Evolutionary conservation across 1,140 invertebrate genomes (phyloP).

Genomic region (Hetaerina americana): DNA sequence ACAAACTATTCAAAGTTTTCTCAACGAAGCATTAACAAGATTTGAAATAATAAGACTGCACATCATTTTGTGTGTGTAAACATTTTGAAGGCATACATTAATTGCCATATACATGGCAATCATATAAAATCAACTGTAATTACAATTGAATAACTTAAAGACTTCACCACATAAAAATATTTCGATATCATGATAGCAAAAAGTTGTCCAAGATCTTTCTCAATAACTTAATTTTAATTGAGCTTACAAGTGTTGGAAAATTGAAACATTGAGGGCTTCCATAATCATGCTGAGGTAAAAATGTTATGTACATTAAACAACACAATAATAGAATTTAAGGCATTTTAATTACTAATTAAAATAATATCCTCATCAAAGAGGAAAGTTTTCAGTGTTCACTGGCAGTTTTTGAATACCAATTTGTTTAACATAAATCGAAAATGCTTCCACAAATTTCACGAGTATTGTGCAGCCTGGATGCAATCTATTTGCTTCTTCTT

Average conservation of each 20-base stretch:
- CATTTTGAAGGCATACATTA: neutral
- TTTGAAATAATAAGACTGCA: neutral
- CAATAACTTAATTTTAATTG: neutral
- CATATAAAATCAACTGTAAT: neutral
- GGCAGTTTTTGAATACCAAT: neutral
- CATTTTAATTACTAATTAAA: neutral
- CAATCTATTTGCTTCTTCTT: neutral
- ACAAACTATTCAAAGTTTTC: neutral
- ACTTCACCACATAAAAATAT: neutral
- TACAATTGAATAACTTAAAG: neutral
- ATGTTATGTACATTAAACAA: neutral
- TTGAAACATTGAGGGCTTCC: neutral
- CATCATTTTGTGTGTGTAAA: neutral
- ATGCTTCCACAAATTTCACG: neutral
- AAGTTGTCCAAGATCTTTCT: neutral
- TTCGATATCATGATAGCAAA: neutral
- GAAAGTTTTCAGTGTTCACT: neutral
- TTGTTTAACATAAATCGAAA: neutral
- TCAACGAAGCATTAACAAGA: neutral
- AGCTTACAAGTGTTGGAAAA: neutral
- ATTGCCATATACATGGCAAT: neutral
- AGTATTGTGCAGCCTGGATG: neutral
- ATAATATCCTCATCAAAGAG: neutral
- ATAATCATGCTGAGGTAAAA: neutral
- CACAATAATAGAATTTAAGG: neutral